phyloP scores from a whole-genome alignment of 2,113 vertebrate genomes.

The Romanogobio albipinnatus region DNA sequence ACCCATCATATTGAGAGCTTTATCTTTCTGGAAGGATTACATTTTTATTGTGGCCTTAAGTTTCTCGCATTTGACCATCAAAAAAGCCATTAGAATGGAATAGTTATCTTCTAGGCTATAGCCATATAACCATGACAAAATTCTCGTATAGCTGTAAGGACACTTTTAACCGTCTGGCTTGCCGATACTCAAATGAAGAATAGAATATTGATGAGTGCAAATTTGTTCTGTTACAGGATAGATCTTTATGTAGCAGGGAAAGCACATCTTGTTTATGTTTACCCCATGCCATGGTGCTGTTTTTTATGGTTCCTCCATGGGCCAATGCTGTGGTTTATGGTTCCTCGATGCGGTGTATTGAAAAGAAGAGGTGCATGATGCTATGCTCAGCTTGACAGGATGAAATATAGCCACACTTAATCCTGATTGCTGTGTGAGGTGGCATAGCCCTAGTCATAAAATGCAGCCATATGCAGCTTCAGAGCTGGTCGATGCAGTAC shows the following conservation, averaged over 20 bases:
- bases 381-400: constrained; percentile 64
- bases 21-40: neutral
- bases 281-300: constrained; percentile 46
- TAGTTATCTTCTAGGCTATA: neutral
- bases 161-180: neutral
- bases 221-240: constrained; percentile 52
- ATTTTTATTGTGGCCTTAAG: neutral
- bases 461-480: constrained; percentile 67
- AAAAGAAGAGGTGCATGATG: constrained; percentile 45
- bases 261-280: constrained; percentile 64
- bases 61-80: neutral
- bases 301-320: constrained; percentile 65
- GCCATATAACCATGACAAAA: neutral
- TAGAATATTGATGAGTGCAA: constrained; percentile 54
- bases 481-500: constrained; percentile 51
- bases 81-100: neutral
- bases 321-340: constrained; percentile 61
- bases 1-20: neutral
- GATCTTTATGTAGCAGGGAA: constrained; percentile 51
- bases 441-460: constrained; percentile 72
- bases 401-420: constrained; percentile 75
- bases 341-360: constrained; percentile 36
- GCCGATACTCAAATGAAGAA: constrained; percentile 53
- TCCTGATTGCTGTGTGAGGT: constrained; percentile 69
- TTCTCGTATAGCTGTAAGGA: neutral